These are phyloP conservation scores for Anoncus sp. DNA, from an alignment of 2,888 invertebrate genomes.

Conservation along the genomic window DNA sequence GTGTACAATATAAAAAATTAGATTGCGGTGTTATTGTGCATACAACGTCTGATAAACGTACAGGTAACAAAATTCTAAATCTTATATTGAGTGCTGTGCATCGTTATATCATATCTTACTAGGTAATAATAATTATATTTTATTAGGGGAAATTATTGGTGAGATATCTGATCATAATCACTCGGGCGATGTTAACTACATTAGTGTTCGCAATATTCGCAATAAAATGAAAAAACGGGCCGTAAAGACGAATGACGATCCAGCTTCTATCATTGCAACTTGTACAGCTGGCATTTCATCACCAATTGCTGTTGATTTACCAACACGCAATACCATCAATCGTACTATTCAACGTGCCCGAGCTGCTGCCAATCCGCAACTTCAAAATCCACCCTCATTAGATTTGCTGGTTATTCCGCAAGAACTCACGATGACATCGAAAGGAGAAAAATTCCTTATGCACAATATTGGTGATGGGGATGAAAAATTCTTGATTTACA, in stretches of 20 bases:
- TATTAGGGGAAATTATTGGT: no score
- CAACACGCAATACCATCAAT: neutral
- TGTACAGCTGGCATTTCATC: neutral
- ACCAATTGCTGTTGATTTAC: conserved; percentile 2
- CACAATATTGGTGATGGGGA: conserved; percentile 1
- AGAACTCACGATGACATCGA: neutral
- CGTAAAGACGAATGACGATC: neutral
- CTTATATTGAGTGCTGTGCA: neutral
- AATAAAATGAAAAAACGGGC: no score
- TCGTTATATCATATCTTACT: neutral
- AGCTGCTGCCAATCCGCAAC: conserved; percentile 6
- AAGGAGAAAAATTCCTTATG: conserved; percentile 1
- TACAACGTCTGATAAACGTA: conserved; percentile 4
- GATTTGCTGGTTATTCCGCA: no score
- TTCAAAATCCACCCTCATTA: no score
- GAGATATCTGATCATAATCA: no score
- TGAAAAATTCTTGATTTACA: no score
- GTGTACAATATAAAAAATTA: neutral
- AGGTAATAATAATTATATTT: neutral
- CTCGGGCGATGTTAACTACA: neutral
- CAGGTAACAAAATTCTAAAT: neutral
- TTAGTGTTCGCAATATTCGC: neutral
- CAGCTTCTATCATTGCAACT: neutral
- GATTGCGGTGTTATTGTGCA: conserved; percentile 1
- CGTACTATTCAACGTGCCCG: neutral